Evolutionary conservation across 2,113 vertebrate species (phyloP).

Genomic region (Ranitomeya variabilis): DNA sequence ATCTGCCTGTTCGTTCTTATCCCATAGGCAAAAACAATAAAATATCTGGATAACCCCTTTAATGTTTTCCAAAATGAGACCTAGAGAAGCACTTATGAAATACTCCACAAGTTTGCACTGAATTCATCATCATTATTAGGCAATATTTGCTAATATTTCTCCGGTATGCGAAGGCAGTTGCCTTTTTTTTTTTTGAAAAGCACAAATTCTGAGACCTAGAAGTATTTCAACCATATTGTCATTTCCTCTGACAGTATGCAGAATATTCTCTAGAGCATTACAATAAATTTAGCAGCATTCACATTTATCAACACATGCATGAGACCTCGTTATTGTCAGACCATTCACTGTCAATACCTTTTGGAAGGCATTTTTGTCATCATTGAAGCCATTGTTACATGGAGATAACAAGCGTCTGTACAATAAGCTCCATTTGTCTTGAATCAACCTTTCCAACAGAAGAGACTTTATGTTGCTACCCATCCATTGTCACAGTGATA

Average conservation of each 20-base stretch:
- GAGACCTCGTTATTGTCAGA: conserved; percentile 6
- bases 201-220: neutral
- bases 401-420: conserved; percentile 1
- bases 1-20: too few species aligned
- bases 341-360: neutral
- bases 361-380: conserved; percentile 16
- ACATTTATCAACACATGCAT: neutral
- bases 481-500: conserved; percentile 19
- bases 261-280: neutral
- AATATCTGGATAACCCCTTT: too few species aligned
- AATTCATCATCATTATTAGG: neutral
- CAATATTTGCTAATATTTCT: neutral
- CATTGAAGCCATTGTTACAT: neutral
- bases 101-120: neutral
- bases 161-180: neutral
- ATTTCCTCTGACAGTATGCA: neutral
- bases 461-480: conserved; percentile 3
- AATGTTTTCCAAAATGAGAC: neutral
- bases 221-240: neutral
- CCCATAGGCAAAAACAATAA: too few species aligned
- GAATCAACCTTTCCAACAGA: neutral
- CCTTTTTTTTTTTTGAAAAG: neutral
- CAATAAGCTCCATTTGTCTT: conserved; percentile 3
- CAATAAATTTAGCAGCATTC: conserved; percentile 3
- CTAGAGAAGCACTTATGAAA: neutral